Evolutionary conservation across 1,140 invertebrate species (phyloP).

Genomic region (Monochamus saltuarius): DNA sequence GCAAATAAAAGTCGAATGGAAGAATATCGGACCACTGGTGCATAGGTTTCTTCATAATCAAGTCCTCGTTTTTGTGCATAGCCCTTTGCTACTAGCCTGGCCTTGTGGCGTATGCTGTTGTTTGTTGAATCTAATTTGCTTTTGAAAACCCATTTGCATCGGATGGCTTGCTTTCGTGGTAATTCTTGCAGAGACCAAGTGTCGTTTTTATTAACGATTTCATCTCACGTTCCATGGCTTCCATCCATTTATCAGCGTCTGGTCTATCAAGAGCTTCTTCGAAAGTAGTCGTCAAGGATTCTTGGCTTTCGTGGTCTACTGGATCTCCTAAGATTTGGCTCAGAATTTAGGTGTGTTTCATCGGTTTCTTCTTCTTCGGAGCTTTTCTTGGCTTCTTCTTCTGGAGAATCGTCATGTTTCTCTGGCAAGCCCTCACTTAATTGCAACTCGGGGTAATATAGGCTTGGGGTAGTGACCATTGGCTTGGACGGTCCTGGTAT

Average conservation of each 20-base stretch:
- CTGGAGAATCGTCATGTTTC: background rate
- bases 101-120: too few species aligned
- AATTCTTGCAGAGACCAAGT: too few species aligned
- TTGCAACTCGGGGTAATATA: too few species aligned
- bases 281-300: background rate
- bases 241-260: background rate
- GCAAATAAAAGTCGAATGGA: constrained; percentile 34
- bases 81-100: too few species aligned
- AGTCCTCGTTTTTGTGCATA: constrained; percentile 46
- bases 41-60: constrained; percentile 50
- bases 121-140: too few species aligned
- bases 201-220: too few species aligned
- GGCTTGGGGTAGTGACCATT: too few species aligned
- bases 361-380: constrained; percentile 30
- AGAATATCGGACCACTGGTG: constrained; percentile 41
- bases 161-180: too few species aligned
- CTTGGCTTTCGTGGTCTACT: background rate
- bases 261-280: background rate
- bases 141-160: constrained; percentile 25
- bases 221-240: background rate
- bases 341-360: too few species aligned
- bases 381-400: background rate
- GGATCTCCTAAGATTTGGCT: constrained; percentile 7
- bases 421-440: too few species aligned
- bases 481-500: too few species aligned